Evolutionary conservation across 2,113 vertebrate species (phyloP), one percentile per base, ranked within the genome.

Genomic region (Brachirus orientalis): DNA sequence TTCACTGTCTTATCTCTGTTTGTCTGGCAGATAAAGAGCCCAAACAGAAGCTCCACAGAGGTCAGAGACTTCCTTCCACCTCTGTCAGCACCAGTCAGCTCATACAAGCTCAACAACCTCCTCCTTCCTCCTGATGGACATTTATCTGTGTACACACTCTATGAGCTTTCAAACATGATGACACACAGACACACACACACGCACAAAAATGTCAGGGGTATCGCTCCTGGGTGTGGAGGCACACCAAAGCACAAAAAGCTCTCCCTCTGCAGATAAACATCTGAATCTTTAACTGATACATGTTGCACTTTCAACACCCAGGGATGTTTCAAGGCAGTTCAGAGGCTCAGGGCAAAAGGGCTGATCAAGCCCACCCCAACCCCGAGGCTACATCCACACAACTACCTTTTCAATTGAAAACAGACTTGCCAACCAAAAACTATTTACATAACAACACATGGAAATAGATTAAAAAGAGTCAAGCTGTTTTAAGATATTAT

Each of bases 31-130:
- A 79, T 82, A 73, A 78, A 41, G 33, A 8, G 12, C 8, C 35
- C 44, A 37, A 61, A 75, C 74, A 81, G 82, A 75, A 84, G 82
- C 74, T 47, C 6, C 33, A 0, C 37, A 76, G 9, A 79, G 79
- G 64, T 70, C 83, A 40, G 37, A 4, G 52, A 50, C 52, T 63
- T 55, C 59, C 50, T 50, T 75, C 68, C 79, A 54, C 28, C 51
- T 82, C 79, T 71, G 83, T 83, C 76, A 77, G 47, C 79, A 69
- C 43, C 67, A 41, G 50, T 40, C 50, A 11, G 18, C 17, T 22
- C 40, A 7, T 11, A 20, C 41, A 10, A 19, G 47, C 63, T 44
- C 19, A 50, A 16, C n/a, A 4, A n/a, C 51, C 41, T 52, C 62
- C 41, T 52, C 57, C 63, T 22, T 22, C 52, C 53, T 56, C 64